Evolutionary conservation across 2,888 invertebrate species (phyloP), one percentile per base, ranked within the genome.

Genomic region (Apotomis turbidana): DNA sequence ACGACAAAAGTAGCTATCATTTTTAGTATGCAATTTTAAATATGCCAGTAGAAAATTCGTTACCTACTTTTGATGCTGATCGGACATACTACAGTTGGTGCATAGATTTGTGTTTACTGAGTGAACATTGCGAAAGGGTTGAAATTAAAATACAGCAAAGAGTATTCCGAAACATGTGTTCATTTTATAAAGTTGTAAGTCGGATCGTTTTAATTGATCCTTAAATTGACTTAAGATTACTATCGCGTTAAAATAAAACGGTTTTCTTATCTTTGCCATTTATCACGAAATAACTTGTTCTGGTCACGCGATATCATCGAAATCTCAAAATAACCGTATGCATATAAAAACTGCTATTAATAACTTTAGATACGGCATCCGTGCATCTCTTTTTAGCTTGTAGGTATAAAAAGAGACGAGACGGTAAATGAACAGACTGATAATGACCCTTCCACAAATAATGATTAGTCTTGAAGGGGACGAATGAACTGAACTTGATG

Each of bases 241-340:
- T 72, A 72, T 72, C 68, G 46, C 10, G 51, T 68, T 41, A 64
- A 66, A 71, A 62, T 68, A 57, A 58, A 67, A 62, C 58, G n/a
- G 46, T 54, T 10, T 46, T 54, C 38, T 62, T 63, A 72, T 68
- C 72, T 59, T 36, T 4, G 41, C 54, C 36, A 63, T 72, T 58
- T 54, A 72, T 72, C 72, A 58, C 57, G 54, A 63, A 52, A 60
- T 52, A 68, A 72, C 72, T 54, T 9, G 72, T 72, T 72, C 68
- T n/a, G 44, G 51, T 68, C 72, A 59, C 68, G 63, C 55, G 51
- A 63, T 68, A 59, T 63, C 36, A 51, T 58, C 58, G 41, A 68
- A 52, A 58, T 38, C 52, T 59, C 15, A 55, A 62, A 61, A 57
- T 62, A 72, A 58, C 62, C 46, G 55, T 72, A 54, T 72, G 58